These are phyloP conservation scores for Willisornis vidua DNA, from an alignment of 2,113 vertebrate genomes.

Conservation along the genomic window DNA sequence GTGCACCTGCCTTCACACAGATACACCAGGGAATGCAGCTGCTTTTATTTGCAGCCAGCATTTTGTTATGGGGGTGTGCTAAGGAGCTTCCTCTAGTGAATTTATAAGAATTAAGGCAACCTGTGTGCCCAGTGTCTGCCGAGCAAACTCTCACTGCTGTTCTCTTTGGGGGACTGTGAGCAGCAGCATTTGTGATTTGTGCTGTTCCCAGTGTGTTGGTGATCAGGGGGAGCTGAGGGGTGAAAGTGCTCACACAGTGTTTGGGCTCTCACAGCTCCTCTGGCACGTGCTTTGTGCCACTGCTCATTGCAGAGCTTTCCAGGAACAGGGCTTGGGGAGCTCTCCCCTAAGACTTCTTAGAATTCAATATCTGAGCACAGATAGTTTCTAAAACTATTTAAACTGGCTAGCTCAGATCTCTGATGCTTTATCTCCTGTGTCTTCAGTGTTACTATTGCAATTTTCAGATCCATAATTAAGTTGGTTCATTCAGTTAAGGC, in stretches of 20 bases:
- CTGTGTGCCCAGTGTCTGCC: not conserved
- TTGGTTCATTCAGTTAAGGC: not conserved
- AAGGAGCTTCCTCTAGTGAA: not conserved
- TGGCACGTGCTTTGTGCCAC: fast-evolving
- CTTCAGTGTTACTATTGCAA: not conserved
- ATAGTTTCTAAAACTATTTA: not conserved
- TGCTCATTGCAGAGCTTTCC: not conserved
- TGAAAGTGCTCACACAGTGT: not conserved
- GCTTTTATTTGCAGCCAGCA: not conserved
- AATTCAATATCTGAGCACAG: not conserved
- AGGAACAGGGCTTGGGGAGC: not conserved
- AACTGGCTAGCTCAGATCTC: not conserved
- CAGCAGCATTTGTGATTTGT: not conserved
- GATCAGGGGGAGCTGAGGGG: not conserved
- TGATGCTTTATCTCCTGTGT: not conserved
- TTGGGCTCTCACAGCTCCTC: not conserved
- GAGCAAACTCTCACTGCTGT: not conserved
- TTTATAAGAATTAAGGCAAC: not conserved
- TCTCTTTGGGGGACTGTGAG: not conserved
- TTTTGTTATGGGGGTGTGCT: not conserved
- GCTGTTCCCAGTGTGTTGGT: not conserved
- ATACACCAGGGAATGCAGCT: not conserved
- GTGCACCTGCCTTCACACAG: slow-evolving; percentile 41
- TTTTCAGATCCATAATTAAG: not conserved
- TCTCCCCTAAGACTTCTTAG: not conserved